Evolutionary conservation across 2,113 vertebrate genomes (phyloP).

Genomic region (Dipodomys merriami): DNA sequence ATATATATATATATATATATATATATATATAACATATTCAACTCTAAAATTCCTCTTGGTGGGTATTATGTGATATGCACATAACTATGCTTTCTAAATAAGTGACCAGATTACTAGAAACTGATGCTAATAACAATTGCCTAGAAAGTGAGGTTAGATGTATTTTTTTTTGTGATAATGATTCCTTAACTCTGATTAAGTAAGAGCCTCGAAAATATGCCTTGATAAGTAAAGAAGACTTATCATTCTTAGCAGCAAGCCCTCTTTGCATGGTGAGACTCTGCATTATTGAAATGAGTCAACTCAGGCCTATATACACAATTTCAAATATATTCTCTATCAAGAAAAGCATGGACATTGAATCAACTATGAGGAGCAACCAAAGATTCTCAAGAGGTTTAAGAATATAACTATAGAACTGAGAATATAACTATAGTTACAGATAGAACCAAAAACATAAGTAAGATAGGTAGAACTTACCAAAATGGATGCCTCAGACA

Average conservation of each 20-base stretch:
- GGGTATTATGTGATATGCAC: neutral
- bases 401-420: neutral
- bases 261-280: neutral
- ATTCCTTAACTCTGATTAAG: neutral
- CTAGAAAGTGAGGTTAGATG: neutral
- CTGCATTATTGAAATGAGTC: slow-evolving; percentile 14
- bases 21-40: neutral
- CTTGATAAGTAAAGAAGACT: slow-evolving; percentile 29
- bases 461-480: neutral
- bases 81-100: neutral
- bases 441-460: neutral
- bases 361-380: slow-evolving; percentile 1
- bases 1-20: too few relatives aligned
- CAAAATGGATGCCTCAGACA: neutral
- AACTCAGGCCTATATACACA: neutral
- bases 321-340: slow-evolving; percentile 25
- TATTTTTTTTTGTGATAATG: neutral
- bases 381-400: slow-evolving; percentile 27
- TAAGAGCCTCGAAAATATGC: slow-evolving; percentile 5
- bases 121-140: neutral
- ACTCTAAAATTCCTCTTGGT: neutral
- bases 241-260: neutral
- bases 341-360: neutral
- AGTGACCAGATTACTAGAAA: neutral
- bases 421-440: too few relatives aligned